Evolutionary conservation across 2,888 invertebrate species (phyloP).

Genomic region (Synanthedon formicaeformis): DNA sequence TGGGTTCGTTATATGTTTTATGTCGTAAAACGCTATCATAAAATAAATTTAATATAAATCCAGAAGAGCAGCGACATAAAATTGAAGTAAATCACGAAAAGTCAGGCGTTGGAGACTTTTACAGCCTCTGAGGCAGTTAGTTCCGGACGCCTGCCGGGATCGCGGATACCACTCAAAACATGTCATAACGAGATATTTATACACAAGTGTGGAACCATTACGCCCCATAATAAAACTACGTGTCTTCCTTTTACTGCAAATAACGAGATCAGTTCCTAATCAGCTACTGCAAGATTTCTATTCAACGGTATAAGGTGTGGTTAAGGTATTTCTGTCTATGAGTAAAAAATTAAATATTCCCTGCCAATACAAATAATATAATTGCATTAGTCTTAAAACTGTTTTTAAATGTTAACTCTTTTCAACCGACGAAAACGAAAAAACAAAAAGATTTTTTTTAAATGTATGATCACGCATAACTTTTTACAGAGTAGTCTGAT

Average conservation of each 20-base stretch:
- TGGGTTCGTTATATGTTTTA: slow-evolving; percentile 48
- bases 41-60: slow-evolving; percentile 47
- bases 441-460: too few species aligned
- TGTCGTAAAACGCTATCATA: slow-evolving; percentile 57
- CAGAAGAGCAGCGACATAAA: slow-evolving; percentile 61
- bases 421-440: too few species aligned
- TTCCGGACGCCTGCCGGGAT: slow-evolving; percentile 37
- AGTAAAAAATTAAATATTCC: too few species aligned
- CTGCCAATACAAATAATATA: too few species aligned
- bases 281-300: neutral
- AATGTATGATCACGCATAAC: too few species aligned
- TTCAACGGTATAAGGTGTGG: too few species aligned
- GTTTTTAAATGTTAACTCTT: too few species aligned
- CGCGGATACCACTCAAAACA: slow-evolving; percentile 39
- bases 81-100: slow-evolving; percentile 66
- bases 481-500: too few species aligned
- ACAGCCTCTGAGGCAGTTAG: slow-evolving; percentile 61
- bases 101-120: slow-evolving; percentile 65
- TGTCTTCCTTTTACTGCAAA: neutral
- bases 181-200: slow-evolving; percentile 50
- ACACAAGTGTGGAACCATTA: slow-evolving; percentile 1
- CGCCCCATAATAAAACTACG: neutral
- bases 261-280: neutral
- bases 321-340: too few species aligned
- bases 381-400: too few species aligned